Evolutionary conservation across 1,140 invertebrate genomes (phyloP).

Genomic region (Andrena cerasifolii): DNA sequence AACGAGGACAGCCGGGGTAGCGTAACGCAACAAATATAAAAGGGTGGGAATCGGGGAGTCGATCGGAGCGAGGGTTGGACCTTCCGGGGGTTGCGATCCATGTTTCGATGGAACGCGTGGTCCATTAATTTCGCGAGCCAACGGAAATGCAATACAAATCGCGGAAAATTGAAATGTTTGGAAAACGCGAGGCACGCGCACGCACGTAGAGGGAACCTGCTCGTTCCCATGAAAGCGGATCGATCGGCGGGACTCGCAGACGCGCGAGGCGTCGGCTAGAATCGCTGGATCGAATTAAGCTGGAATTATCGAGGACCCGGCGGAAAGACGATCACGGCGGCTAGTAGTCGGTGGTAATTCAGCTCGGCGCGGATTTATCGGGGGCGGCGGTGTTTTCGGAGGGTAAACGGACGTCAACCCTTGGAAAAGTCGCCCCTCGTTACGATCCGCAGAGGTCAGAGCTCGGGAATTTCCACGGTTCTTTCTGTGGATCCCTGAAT

Average conservation of each 20-base stretch:
- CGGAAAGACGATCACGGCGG: neutral
- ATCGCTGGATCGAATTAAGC: constrained; percentile 52
- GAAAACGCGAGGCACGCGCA: no score
- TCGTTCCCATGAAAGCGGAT: no score
- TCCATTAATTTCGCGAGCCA: no score
- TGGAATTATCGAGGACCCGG: constrained; percentile 49
- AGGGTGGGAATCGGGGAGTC: no score
- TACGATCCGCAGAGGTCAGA: constrained; percentile 26
- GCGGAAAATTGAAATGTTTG: no score
- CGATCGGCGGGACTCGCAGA: neutral
- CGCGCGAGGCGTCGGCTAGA: neutral
- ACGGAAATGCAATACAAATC: no score
- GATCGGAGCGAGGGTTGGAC: no score
- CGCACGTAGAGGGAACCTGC: no score
- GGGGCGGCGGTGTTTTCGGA: constrained; percentile 1
- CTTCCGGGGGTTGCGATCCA: no score
- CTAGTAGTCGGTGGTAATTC: constrained; percentile 43
- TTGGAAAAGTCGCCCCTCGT: constrained; percentile 13
- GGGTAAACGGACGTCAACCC: neutral
- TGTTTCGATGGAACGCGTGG: no score
- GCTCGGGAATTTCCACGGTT: neutral
- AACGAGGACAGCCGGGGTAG: no score
- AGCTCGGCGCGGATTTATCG: constrained; percentile 26
- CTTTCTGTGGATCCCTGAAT: neutral
- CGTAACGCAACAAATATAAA: no score